Evolutionary conservation across 2,797 vertebrate species (phyloP).

Genomic region (Gallirallus australis): DNA sequence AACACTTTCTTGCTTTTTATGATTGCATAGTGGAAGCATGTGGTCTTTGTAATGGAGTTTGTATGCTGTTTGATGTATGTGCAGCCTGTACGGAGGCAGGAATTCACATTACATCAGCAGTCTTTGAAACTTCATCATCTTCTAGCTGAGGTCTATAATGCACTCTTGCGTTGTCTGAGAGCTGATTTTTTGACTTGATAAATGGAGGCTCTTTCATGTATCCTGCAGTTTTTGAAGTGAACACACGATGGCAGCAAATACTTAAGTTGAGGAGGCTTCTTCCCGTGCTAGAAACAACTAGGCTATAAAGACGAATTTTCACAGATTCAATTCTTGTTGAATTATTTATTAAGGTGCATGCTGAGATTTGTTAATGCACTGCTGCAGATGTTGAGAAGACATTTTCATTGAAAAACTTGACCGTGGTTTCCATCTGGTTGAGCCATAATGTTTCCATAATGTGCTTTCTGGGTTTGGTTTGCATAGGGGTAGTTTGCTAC

Average conservation of each 20-base stretch:
- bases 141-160: not conserved
- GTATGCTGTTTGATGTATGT: not conserved
- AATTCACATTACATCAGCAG: not conserved
- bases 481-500: not conserved
- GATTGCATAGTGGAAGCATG: not conserved
- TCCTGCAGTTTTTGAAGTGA: slow-evolving; percentile 56
- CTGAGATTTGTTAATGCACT: not conserved
- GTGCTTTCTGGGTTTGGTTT: not conserved
- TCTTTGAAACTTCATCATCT: not conserved
- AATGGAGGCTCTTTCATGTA: not conserved
- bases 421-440: not conserved
- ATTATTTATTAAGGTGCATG: not conserved
- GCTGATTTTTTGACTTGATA: not conserved
- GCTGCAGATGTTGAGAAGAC: not conserved
- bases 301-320: not conserved
- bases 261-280: not conserved
- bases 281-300: not conserved
- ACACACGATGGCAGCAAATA: slow-evolving; percentile 78
- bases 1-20: not conserved
- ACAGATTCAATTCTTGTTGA: not conserved
- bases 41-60: not conserved
- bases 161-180: not conserved
- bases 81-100: not conserved
- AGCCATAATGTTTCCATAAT: not conserved
- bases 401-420: not conserved